phyloP scores from a whole-genome alignment of 2,113 vertebrate genomes.

The Leptosomus discolor region DNA sequence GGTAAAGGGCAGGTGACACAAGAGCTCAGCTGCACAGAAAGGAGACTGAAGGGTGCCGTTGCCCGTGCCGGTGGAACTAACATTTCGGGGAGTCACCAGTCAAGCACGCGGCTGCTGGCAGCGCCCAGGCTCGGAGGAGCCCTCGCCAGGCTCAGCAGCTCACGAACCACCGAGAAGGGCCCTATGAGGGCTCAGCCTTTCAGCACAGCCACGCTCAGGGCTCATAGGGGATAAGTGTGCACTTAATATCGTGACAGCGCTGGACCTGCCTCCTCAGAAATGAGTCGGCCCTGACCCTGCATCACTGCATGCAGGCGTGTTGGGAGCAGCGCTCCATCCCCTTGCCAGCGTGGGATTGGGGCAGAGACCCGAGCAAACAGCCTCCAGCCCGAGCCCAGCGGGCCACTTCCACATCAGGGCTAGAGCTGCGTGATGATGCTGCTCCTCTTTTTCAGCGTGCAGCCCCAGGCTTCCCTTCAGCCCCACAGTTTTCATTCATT shows the following conservation, averaged over 20 bases:
- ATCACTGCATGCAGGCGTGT: fast-evolving
- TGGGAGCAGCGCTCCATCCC: background rate
- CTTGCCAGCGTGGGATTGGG: fast-evolving
- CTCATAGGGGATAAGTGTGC: background rate
- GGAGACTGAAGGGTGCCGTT: background rate
- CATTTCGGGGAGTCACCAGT: fast-evolving
- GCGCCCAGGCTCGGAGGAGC: background rate
- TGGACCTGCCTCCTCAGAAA: background rate
- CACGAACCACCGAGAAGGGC: fast-evolving
- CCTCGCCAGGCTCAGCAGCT: background rate
- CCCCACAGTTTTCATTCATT: background rate
- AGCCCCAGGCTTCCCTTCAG: background rate
- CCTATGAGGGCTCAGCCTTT: no score
- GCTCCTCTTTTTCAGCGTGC: fast-evolving
- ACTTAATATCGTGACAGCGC: fast-evolving
- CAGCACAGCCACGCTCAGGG: background rate
- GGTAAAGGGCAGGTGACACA: background rate
- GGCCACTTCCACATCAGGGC: no score
- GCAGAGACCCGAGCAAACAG: background rate
- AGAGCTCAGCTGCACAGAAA: background rate
- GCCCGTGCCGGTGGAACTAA: background rate
- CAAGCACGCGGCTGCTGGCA: fast-evolving
- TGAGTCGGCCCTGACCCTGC: fast-evolving
- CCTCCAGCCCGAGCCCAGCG: background rate
- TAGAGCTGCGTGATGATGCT: fast-evolving